Base-by-base conservation (phyloP, 92 coral and sea anemone species). In the Palythoa heliodiscus region DNA sequence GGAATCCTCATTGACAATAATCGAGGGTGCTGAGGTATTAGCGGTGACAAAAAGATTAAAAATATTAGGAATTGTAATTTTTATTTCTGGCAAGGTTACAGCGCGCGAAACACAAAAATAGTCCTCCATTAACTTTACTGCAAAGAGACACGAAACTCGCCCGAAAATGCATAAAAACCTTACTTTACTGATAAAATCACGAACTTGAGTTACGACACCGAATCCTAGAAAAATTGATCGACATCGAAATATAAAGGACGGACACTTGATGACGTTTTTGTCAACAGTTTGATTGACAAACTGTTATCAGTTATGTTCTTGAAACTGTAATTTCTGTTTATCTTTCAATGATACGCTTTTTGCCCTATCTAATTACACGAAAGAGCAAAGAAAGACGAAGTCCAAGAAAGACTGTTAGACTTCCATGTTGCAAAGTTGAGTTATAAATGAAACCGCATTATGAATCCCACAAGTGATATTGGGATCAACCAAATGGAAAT, bases 141-240 rank as follows among this genome's bases (percentile, higher is more conserved):
- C 11, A 13, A 52, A 52, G 57, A 52, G 14, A 52, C 57, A 52
- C 57, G 9, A 29, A 29, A 29, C 35, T 29, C 35, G 35, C 35
- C 35, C 35, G 35, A 29, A 29, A 29, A 29, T 29, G 35, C 35
- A 29, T 29, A 29, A 29, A 29, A 1, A 29, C 35, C 1, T 29
- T 29, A 29, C 35, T 29, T 29, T 29, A 29, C 0, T 29, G 35
- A 29, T 29, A 29, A 29, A 29, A 29, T 29, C 35, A 69, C 70
- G 23, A 63, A 75, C 67, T 47, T 75, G 16, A 5, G 78, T 25
- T 76, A 63, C 71, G 64, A 75, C 53, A 74, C 71, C 7, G 71
- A 75, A 47, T 61, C 83, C 80, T 54, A 5, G 11, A 75, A 25
- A 86, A 75, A 73, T 20, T 86, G 73, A 86, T 76, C 70, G 82